Conservation (phyloP, 1,140 invertebrate species). For the Nasonia vitripennis region DNA sequence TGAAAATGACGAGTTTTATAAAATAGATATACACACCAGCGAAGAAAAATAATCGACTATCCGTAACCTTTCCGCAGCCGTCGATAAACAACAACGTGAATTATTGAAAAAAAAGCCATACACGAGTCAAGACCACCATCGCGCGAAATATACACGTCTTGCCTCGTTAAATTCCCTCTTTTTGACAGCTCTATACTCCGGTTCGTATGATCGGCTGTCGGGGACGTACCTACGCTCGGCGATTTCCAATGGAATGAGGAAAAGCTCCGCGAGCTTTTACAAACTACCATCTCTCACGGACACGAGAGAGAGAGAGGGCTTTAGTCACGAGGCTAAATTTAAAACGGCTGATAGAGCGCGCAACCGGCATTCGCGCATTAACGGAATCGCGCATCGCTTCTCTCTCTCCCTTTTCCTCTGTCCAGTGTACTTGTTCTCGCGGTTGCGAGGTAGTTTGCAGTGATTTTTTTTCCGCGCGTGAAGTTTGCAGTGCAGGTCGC, state of each 20-base stretch:
- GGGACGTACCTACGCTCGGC: conserved; percentile 9
- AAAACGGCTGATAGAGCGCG: conserved; percentile 53
- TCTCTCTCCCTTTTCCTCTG: not conserved
- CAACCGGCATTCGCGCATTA: conserved; percentile 31
- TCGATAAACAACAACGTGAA: not conserved
- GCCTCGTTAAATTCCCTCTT: not conserved
- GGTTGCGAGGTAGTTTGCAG: not conserved
- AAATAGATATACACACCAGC: not conserved
- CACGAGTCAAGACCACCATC: not conserved
- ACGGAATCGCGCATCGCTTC: conserved; percentile 1
- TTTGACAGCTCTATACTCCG: not conserved
- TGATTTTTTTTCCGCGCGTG: not conserved
- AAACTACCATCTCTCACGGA: not conserved
- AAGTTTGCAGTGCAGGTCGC: too few relatives aligned
- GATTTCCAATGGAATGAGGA: conserved; percentile 46
- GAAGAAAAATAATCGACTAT: not conserved
- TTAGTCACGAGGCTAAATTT: conserved; percentile 62
- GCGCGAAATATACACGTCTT: not conserved
- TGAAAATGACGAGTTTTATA: not conserved
- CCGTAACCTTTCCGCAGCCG: not conserved
- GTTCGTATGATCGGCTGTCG: not conserved
- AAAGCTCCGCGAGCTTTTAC: conserved; percentile 39
- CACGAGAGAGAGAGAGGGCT: conserved; percentile 45
- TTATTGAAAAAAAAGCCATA: not conserved
- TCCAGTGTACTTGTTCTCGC: not conserved